A percentile compares a stretch with the other conserved stretches of the same genome.
Evolutionary conservation across 2,113 vertebrate genomes (phyloP).

Genomic region (Notechis scutatus): DNA sequence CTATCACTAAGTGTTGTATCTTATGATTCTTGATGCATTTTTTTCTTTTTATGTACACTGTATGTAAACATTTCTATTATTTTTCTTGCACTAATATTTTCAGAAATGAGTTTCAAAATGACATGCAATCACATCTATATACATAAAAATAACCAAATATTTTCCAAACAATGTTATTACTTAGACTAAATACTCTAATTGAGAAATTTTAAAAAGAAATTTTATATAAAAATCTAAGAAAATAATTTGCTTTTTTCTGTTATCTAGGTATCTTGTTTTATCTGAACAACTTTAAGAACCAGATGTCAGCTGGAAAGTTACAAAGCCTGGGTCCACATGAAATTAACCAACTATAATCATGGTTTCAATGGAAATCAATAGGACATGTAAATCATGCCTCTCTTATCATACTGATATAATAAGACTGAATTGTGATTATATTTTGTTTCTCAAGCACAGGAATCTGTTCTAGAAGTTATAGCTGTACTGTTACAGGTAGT

Average conservation of each 20-base stretch:
- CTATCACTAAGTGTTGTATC: no score
- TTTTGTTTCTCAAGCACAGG: neutral
- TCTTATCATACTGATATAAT: neutral
- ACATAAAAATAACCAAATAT: neutral
- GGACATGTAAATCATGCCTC: neutral
- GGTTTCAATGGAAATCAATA: neutral
- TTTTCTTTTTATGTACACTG: no score
- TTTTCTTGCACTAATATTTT: neutral
- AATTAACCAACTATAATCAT: neutral
- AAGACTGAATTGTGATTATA: neutral
- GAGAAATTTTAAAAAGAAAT: neutral
- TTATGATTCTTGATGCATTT: no score
- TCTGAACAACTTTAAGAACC: neutral
- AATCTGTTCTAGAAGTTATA: neutral
- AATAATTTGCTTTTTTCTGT: neutral
- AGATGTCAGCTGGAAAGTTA: neutral
- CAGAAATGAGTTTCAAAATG: neutral
- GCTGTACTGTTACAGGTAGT: neutral
- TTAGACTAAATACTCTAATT: neutral
- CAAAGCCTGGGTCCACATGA: neutral
- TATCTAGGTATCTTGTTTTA: neutral
- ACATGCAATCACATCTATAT: neutral
- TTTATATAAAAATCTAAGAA: neutral
- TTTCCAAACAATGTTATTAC: conserved; percentile 1
- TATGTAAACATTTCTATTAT: neutral